Evolutionary conservation across 2,113 vertebrate genomes (phyloP), one percentile per base, ranked within the genome.

Genomic region (Dasyornis broadbenti): DNA sequence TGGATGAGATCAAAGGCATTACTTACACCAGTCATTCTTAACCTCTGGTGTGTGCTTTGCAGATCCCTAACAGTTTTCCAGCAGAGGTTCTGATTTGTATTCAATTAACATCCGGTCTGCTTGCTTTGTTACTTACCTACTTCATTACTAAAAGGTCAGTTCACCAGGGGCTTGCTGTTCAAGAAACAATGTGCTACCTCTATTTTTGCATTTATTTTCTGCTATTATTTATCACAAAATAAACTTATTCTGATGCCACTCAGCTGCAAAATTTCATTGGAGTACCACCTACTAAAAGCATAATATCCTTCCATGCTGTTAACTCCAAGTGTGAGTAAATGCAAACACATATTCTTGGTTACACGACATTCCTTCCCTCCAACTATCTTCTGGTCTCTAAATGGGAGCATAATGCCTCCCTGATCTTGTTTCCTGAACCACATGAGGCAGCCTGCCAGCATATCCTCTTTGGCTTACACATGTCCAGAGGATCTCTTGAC

Each of bases 401-500:
- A 86, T 47, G 63, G 37, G 57, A 91, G 66, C 42, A 31, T 50
- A 88, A 84, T 30, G 40, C 63, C 45, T 90, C 53, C 13, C 49
- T 60, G 53, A 88, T 80, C 50, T 47, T 64, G 61, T 60, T 94
- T 82, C 49, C 39, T 37, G 77, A 75, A 90, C 82, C 88, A 86
- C 54, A 73, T 0, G 0, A 61, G 64, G 76, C 90, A 92, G 78
- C 42, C 78, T 82, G 88, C 82, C 88, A 92, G 30, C 0, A 1
- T 57, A 50, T 47, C 21, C 49, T 90, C 65, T 76, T 79, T 47
- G 57, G 57, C 60, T 95, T 56, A 59, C 31, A 56, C 21, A 45
- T 16, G 45, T 65, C 66, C 95, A 88, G 79, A 90, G 63, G 54
- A 83, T 80, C 71, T 91, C 85, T 93, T 86, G 85, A 85, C 79